Evolutionary conservation across 2,888 invertebrate genomes (phyloP).

Genomic region (Hypercompe scribonia): DNA sequence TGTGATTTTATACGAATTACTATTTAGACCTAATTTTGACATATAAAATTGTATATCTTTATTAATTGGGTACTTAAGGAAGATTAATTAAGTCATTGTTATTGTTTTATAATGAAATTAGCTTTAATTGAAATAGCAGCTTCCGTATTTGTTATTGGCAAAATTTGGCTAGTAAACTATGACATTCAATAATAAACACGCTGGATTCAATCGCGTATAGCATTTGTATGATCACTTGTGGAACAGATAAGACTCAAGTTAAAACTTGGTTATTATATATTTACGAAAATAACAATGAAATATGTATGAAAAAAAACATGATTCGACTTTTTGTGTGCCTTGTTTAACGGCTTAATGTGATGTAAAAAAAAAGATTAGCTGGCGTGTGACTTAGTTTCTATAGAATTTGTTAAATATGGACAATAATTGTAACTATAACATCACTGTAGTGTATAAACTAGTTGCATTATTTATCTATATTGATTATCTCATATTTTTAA

Average conservation of each 20-base stretch:
- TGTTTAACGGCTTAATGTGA: not conserved
- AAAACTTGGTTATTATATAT: not conserved
- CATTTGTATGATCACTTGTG: not conserved
- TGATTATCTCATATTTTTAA: not conserved
- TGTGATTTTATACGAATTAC: conserved; percentile 55
- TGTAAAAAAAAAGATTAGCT: not conserved
- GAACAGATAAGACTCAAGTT: not conserved
- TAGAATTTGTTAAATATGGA: not conserved
- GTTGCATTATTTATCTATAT: not conserved
- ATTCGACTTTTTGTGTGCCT: not conserved
- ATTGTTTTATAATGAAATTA: conserved; percentile 42
- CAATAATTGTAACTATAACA: not conserved
- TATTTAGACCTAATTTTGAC: conserved; percentile 27
- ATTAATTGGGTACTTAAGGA: conserved; percentile 38
- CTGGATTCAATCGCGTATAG: not conserved
- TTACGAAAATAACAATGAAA: not conserved
- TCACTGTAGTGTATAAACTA: not conserved
- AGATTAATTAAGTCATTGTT: conserved; percentile 51
- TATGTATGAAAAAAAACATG: not conserved
- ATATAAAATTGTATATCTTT: conserved; percentile 28
- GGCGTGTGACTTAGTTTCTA: not conserved
- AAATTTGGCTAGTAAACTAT: conserved; percentile 26
- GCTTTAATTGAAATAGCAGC: conserved; percentile 43
- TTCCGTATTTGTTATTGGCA: conserved; percentile 39
- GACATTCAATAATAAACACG: not conserved